Percentiles rank a stretch among this genome's conserved stretches.
These are phyloP conservation scores for Gambelia wislizenii DNA, from an alignment of 2,797 vertebrate species.

Conservation along the genomic window DNA sequence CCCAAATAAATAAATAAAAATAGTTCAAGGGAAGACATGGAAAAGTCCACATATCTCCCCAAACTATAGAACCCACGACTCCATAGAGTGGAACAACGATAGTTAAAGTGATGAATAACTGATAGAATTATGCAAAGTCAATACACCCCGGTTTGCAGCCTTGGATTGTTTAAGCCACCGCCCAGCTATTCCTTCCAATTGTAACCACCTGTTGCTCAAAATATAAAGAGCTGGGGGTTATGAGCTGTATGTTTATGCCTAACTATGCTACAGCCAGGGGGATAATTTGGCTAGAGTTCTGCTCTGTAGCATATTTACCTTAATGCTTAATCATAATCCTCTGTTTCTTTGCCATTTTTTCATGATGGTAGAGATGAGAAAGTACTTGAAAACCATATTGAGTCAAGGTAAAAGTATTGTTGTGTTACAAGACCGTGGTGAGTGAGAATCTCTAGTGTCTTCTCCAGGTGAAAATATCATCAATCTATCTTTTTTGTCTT, in stretches of 20 bases:
- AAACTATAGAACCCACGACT: no score
- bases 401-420: constrained; percentile 40
- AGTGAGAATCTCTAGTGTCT: constrained; percentile 53
- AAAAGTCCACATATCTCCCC: no score
- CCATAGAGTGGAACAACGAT: no score
- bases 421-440: constrained; percentile 37
- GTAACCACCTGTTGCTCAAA: not conserved
- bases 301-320: not conserved
- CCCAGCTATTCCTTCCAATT: not conserved
- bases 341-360: not conserved
- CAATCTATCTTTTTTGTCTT: constrained; percentile 76
- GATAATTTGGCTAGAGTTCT: not conserved
- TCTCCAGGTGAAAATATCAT: constrained; percentile 68
- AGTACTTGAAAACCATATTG: constrained; percentile 9
- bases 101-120: no score
- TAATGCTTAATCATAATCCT: not conserved
- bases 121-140: no score
- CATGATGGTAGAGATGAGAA: constrained; percentile 49
- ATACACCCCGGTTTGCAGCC: not conserved
- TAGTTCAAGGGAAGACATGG: no score
- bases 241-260: no score
- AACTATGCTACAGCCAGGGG: not conserved
- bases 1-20: no score
- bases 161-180: no score
- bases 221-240: not conserved